Base-by-base conservation (phyloP, 2,888 invertebrate genomes). In the Hypena proboscidalis region DNA sequence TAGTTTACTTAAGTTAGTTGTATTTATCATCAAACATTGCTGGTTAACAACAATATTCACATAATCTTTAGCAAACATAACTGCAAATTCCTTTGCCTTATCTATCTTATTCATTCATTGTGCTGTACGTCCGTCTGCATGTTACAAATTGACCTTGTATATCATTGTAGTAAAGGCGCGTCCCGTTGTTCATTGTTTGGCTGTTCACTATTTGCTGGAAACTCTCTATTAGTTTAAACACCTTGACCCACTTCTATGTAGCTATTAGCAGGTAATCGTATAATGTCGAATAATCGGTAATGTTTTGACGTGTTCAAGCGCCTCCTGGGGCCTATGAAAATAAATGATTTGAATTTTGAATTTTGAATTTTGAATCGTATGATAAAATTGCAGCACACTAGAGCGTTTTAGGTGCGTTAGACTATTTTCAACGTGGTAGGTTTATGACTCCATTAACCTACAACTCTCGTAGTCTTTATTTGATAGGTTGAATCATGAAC, bases 101-200 rank as follows among this genome's bases (percentile, higher is more conserved):
- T 30, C 22, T 37, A 2, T 22, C 5, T 29, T 13, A 26, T 13
- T 25, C 19, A 26, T 7, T 19, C 3, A 22, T 8, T 33, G 8
- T 22, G 6, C 2, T 8, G 27, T 41, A 25, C 26, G 33, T 17
- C 21, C 29, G 45, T 45, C 37, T 54, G 42, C 34, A 36, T 39
- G 45, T 9, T 46, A 48, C 33, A 48, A n/a, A 34, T 43, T 47
- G 52, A 47, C 69, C 67, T 70, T 62, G 63, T 41, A 38, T 36
- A 45, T 50, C 31, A 43, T 55, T 57, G 40, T 44, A 53, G 32
- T 53, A 45, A 54, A 54, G 53, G 49, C 52, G 58, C 73, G 67
- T 80, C 76, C 77, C 72, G 76, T 57, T 59, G 58, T 47, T 58
- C 56, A 77, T 77, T 77, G 72, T 76, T 60, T 58, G 60, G 51